Evolutionary conservation across 2,113 vertebrate species (phyloP).

Genomic region (Poecilia latipinna): DNA sequence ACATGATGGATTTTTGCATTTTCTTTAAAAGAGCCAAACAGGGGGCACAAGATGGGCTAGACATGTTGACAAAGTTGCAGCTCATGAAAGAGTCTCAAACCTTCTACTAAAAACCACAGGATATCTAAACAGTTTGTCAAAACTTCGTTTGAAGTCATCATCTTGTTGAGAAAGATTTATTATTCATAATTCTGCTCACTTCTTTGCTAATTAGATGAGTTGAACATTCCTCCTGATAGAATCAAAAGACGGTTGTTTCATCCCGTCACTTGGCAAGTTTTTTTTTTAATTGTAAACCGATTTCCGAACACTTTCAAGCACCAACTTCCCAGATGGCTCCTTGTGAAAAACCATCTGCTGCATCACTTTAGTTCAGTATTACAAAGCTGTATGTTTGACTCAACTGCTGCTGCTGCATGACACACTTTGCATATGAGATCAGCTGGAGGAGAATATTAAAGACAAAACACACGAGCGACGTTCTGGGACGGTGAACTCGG

Average conservation of each 20-base stretch:
- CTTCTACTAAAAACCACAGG: too few relatives aligned
- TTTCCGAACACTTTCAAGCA: conserved; percentile 11
- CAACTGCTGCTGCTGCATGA: not conserved
- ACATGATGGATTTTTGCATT: too few relatives aligned
- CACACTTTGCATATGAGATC: not conserved
- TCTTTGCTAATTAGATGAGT: not conserved
- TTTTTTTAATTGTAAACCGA: conserved; percentile 1
- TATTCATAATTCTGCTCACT: too few relatives aligned
- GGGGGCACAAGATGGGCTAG: too few relatives aligned
- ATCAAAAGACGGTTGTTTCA: conserved; percentile 5
- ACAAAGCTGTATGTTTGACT: not conserved
- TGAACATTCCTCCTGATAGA: not conserved
- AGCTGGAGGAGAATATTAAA: conserved; percentile 8
- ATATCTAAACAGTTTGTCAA: not conserved
- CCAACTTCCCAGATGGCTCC: conserved; percentile 10
- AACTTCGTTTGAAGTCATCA: not conserved
- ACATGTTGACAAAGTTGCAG: too few relatives aligned
- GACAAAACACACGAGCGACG: not conserved
- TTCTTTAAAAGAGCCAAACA: too few relatives aligned
- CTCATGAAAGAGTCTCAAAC: too few relatives aligned
- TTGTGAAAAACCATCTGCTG: conserved; percentile 14
- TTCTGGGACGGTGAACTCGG: not conserved
- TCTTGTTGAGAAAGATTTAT: not conserved
- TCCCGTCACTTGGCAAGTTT: conserved; percentile 2
- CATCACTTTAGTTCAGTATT: conserved; percentile 11